These are phyloP conservation scores for Vimba vimba DNA, from an alignment of 2,113 vertebrate genomes.

Conservation along the genomic window DNA sequence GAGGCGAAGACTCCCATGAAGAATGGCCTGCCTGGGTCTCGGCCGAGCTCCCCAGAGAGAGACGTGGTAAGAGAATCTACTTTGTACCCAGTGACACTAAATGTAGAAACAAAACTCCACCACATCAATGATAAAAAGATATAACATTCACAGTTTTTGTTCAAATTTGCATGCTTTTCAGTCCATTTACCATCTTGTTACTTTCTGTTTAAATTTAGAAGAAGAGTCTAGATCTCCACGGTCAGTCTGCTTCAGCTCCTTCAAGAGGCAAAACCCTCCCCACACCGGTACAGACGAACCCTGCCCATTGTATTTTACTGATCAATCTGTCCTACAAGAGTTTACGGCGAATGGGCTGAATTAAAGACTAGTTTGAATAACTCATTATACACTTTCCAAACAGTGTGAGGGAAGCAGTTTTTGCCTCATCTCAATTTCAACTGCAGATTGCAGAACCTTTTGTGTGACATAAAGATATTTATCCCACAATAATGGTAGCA, in stretches of 20 bases:
- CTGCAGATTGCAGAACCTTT: not conserved
- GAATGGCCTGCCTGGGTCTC: conserved; percentile 89
- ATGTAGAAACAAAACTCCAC: not conserved
- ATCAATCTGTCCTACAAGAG: conserved; percentile 12
- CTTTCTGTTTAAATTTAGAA: conserved; percentile 85
- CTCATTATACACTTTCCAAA: not conserved
- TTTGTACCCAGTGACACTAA: conserved; percentile 15
- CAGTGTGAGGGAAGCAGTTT: conserved; percentile 39
- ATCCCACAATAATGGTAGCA: not conserved
- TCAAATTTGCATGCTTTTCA: not conserved
- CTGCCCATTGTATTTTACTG: conserved; percentile 64
- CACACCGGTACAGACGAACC: conserved; percentile 86
- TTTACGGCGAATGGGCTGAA: not conserved
- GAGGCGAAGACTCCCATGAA: conserved; percentile 94
- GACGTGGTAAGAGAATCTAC: conserved; percentile 82
- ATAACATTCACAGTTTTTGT: not conserved
- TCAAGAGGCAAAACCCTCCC: conserved; percentile 96
- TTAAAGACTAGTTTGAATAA: conserved; percentile 27
- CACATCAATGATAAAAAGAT: not conserved
- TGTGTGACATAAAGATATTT: not conserved
- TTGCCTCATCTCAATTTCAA: conserved; percentile 30
- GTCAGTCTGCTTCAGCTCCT: conserved; percentile 84
- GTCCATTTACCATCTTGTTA: conserved; percentile 61
- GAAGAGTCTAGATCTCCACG: conserved; percentile 90
- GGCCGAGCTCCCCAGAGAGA: conserved; percentile 89